Base-by-base conservation (phyloP, 2,888 invertebrate genomes). In the Smittia sp. region DNA sequence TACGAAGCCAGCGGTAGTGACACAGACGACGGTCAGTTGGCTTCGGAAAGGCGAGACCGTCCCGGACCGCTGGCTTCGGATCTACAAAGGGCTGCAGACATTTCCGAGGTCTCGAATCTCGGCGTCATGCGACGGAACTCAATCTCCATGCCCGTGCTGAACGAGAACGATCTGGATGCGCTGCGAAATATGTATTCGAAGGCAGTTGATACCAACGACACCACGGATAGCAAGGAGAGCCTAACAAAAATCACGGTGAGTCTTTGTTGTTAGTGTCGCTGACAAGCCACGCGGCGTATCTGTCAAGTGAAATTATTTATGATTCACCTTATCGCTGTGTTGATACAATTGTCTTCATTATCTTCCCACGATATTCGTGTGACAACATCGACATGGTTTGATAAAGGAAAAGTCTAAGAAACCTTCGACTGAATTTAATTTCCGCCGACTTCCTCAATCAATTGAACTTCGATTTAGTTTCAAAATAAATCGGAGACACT, bases 121-220 rank as follows among this genome's bases (percentile, higher is more conserved):
- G 13, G 24, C n/a, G 69, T 63, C n/a, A 46, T 65, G 11, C 52
- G 69, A 13, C 18, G 69, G 22, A 72, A 74, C 38, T 74, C 74
- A 20, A 38, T 72, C 52, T 70, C 72, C 3, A 72, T 74, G 74
- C 58, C 69, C 2, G 41, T 41, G 6, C 20, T 73, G 2, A 73
- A 73, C 20, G 73, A 73, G 13, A 25, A 32, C 25, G 65, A 73
- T 11, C 46, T 73, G 1, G 73, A 73, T 27, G 27, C 39, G 6
- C 46, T 73, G 9, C 63, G 73, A 18, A 4, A 24, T 4, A 18
- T 73, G 13, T 62, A 73, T 46, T 65, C 62, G 63, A 46, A 65
- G 18, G 65, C 73, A 7, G 32, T 46, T 11, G 65, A 73, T 20
- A 24, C 27, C 11, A 18, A 18, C 1, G 46, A 73, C 24, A 38